Conservation (phyloP, 2,888 invertebrate genomes). For the Ypsolopha sequella region DNA sequence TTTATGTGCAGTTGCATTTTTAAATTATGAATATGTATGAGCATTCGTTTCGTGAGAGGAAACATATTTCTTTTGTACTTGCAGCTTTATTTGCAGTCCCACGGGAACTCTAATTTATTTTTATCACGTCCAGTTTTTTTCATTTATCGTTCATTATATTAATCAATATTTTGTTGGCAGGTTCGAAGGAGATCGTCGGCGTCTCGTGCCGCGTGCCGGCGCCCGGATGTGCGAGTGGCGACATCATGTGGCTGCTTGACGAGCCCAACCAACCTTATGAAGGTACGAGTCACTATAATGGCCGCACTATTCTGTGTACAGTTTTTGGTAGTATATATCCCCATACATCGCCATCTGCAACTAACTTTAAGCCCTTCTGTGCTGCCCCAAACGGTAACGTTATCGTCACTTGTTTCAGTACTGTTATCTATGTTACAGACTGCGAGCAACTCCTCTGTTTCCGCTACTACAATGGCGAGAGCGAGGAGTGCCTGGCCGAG, state of each 20-base stretch:
- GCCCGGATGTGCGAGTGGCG: conserved; percentile 69
- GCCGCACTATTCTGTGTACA: too few species aligned
- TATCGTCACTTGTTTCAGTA: too few species aligned
- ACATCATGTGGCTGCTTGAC: conserved; percentile 80
- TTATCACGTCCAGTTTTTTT: not conserved
- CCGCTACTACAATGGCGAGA: conserved; percentile 77
- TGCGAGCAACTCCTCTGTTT: conserved; percentile 78
- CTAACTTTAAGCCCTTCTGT: too few species aligned
- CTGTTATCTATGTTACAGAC: conserved; percentile 56
- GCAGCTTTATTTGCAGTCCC: not conserved
- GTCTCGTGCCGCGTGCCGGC: conserved; percentile 64
- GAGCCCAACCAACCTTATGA: conserved; percentile 74
- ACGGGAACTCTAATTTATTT: too few species aligned
- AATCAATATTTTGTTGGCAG: conserved; percentile 30
- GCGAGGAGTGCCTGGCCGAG: conserved; percentile 75
- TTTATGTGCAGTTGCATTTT: conserved; percentile 10
- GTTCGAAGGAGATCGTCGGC: conserved; percentile 34
- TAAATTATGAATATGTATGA: conserved; percentile 3
- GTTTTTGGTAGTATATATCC: too few species aligned
- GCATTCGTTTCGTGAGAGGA: not conserved
- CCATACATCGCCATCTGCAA: too few species aligned
- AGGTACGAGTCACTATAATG: conserved; percentile 43
- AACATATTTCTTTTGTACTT: not conserved
- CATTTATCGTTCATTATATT: not conserved
- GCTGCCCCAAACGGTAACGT: too few species aligned